phyloP scores from a whole-genome alignment of 2,888 invertebrate species.

The Chironomus tentans region DNA sequence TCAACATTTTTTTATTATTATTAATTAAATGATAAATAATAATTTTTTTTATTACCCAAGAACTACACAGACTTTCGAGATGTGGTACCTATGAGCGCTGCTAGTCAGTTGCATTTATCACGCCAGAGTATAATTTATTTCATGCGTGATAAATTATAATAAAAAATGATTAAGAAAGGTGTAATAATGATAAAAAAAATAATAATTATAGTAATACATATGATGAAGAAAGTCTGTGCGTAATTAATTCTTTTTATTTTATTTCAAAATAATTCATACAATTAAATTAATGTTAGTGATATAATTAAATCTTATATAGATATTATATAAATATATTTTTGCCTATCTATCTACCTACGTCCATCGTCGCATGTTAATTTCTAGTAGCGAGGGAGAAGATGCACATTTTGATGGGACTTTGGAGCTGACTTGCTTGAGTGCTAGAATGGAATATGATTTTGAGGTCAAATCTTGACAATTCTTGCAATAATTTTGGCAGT shows the following conservation, averaged over 20 bases:
- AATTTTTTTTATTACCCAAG: background rate
- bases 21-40: background rate
- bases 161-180: background rate
- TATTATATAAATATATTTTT: background rate
- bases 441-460: too few species aligned
- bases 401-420: too few species aligned
- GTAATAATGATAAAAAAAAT: too few species aligned
- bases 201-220: too few species aligned
- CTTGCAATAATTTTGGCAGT: too few species aligned
- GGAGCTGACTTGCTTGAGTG: too few species aligned
- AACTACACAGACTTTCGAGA: background rate
- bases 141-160: background rate
- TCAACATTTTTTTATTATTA: background rate
- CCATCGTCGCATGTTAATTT: background rate
- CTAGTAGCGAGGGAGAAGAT: too few species aligned
- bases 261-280: background rate
- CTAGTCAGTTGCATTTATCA: slow-evolving; percentile 18
- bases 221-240: background rate
- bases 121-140: background rate
- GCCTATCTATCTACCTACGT: background rate
- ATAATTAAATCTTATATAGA: background rate
- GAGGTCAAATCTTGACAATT: too few species aligned
- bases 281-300: slow-evolving; percentile 3
- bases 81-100: slow-evolving; percentile 1
- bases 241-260: background rate